These are phyloP conservation scores for Solen grandis DNA, from an alignment of 1,140 invertebrate genomes.

Conservation along the genomic window DNA sequence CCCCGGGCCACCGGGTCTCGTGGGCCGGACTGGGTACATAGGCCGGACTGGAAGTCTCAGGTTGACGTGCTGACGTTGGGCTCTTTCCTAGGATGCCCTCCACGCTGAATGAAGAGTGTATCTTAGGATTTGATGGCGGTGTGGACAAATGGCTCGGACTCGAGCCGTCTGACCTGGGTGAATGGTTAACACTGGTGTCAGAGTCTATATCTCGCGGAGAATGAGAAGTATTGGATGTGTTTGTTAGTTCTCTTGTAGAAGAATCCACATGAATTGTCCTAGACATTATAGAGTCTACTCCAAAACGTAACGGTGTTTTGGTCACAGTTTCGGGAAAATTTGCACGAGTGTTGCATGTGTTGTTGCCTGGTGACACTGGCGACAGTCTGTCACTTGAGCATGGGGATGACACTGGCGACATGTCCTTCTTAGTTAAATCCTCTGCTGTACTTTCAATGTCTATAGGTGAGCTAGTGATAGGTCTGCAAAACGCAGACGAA, in stretches of 20 bases:
- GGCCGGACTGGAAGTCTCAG: conserved; percentile 25
- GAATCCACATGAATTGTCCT: background rate
- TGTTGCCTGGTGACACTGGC: conserved; percentile 17
- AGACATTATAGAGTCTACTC: conserved; percentile 50
- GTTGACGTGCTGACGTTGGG: conserved; percentile 19
- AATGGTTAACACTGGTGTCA: conserved; percentile 38
- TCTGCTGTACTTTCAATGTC: conserved; percentile 43
- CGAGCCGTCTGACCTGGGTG: conserved; percentile 41
- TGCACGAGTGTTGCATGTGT: conserved; percentile 39
- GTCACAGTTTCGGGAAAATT: conserved; percentile 19
- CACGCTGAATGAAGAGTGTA: conserved; percentile 50
- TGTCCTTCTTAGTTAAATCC: conserved; percentile 36
- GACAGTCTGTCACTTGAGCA: conserved; percentile 35
- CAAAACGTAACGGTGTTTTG: conserved; percentile 46
- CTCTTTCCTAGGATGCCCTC: conserved; percentile 46
- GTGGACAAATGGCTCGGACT: conserved; percentile 18
- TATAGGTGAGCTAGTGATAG: conserved; percentile 43
- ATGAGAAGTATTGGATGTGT: background rate
- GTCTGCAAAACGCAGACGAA: conserved; percentile 46
- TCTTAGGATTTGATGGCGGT: conserved; percentile 37
- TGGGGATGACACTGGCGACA: conserved; percentile 21
- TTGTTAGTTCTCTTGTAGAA: background rate
- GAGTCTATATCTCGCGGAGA: conserved; percentile 23
- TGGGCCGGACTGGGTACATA: conserved; percentile 52
- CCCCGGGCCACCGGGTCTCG: conserved; percentile 41